Conservation (phyloP, 2,113 vertebrate species). For the Xenopus borealis region DNA sequence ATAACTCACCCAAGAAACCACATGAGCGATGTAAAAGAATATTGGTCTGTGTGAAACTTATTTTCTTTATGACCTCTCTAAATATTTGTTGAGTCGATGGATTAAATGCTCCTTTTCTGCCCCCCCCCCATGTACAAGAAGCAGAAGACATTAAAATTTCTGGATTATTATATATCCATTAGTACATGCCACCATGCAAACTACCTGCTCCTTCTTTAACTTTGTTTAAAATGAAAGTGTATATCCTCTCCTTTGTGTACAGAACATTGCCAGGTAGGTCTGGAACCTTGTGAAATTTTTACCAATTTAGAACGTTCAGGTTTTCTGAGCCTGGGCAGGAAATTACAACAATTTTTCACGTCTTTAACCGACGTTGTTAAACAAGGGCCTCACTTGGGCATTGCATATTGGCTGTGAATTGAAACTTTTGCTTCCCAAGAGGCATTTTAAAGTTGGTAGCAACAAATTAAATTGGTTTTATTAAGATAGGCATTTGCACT, state of each 20-base stretch:
- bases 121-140: not conserved
- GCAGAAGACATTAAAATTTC: not conserved
- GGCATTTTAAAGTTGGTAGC: constrained; percentile 4
- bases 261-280: not conserved
- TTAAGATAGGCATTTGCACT: too few relatives aligned
- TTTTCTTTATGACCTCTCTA: constrained; percentile 19
- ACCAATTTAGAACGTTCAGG: not conserved
- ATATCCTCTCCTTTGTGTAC: not conserved
- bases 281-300: constrained; percentile 11
- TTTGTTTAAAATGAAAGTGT: too few relatives aligned
- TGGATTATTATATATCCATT: constrained; percentile 18
- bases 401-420: constrained; percentile 8
- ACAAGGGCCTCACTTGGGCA: not conserved
- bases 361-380: constrained; percentile 16
- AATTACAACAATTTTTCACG: constrained; percentile 33
- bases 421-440: not conserved
- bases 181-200: constrained; percentile 21
- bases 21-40: constrained; percentile 17
- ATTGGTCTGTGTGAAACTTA: constrained; percentile 22
- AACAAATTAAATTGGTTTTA: not conserved
- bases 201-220: not conserved
- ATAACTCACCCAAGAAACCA: constrained; percentile 30
- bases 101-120: not conserved
- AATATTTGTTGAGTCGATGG: constrained; percentile 10
- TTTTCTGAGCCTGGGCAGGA: constrained; percentile 8